These are phyloP conservation scores for Pogonocherus hispidulus DNA, from an alignment of 2,888 invertebrate species.

Conservation along the genomic window DNA sequence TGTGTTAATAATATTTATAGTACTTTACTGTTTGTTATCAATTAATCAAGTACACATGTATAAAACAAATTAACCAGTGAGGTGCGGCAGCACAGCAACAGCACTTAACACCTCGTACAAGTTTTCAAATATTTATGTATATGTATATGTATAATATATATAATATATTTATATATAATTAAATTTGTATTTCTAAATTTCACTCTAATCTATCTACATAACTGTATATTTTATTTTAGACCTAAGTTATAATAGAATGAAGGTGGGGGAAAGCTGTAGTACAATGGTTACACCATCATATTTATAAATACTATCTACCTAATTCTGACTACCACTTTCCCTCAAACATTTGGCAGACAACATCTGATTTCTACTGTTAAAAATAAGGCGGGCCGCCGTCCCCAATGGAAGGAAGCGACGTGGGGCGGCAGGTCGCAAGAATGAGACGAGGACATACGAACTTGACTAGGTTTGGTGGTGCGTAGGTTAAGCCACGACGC, in stretches of 20 bases:
- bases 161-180: conserved; percentile 34
- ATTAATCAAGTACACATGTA: conserved; percentile 63
- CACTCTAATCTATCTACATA: conserved; percentile 62
- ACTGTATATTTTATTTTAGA: conserved; percentile 65
- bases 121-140: conserved; percentile 37
- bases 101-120: conserved; percentile 50
- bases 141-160: conserved; percentile 15
- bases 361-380: conserved; percentile 64
- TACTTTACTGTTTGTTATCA: conserved; percentile 57
- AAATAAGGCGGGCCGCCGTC: conserved; percentile 50
- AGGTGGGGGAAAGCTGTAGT: conserved; percentile 65
- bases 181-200: conserved; percentile 53
- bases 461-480: conserved; percentile 34
- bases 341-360: conserved; percentile 67
- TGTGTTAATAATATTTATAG: conserved; percentile 57
- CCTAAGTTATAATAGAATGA: conserved; percentile 67
- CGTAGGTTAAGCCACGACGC: conserved; percentile 31
- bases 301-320: conserved; percentile 58
- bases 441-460: conserved; percentile 59
- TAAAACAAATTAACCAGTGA: conserved; percentile 60
- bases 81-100: conserved; percentile 39
- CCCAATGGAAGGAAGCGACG: conserved; percentile 48
- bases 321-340: conserved; percentile 62
- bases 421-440: conserved; percentile 45
- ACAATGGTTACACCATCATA: conserved; percentile 43